Evolutionary conservation across 1,140 invertebrate genomes (phyloP), one percentile per base, ranked within the genome.

Genomic region (Penaeus chinensis): DNA sequence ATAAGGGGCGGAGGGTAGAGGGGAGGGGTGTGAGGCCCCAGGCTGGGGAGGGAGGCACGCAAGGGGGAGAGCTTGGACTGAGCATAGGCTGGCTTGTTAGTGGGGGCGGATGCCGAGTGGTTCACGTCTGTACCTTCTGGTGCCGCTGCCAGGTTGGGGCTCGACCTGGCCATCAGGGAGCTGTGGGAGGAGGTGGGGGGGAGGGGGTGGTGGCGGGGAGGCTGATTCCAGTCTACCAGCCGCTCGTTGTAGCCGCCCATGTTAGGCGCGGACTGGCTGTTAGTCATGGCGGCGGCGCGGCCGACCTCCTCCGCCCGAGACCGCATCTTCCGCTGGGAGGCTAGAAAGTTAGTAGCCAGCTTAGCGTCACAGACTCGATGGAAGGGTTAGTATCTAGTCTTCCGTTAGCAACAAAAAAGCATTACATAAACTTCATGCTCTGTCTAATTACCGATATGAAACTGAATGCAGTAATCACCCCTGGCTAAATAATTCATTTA

Each of bases 201-300:
- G 80, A 84, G 61, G 87, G 80, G 71, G 74, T 77, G 85, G 47
- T 87, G 79, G 69, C 82, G 84, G 10, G 90, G 90, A 20, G 91
- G 90, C 61, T 90, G 82, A 71, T 90, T 89, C 90, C 89, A 91
- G 65, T 91, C 90, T 65, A 90, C 90, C 65, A 90, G 81, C 66
- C 90, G 89, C 80, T 90, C 89, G 69, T 90, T 89, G 88, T 90
- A 91, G 60, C 84, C 84, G 71, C 78, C 79, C 87, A 86, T 86
- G 87, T 86, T 87, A 82, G 81, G 84, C 84, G 84, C 83, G n/a
- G 84, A 88, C 47, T 71, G 87, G 87, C 82, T 88, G 84, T 86
- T 84, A 76, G 82, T 78, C 86, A 82, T 83, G 85, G 90, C 83
- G 63, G 84, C 18, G 19, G 79, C 71, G 62, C 84, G 88, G 22